Conservation (phyloP, 1,140 invertebrate species). For the Sinella curviseta region DNA sequence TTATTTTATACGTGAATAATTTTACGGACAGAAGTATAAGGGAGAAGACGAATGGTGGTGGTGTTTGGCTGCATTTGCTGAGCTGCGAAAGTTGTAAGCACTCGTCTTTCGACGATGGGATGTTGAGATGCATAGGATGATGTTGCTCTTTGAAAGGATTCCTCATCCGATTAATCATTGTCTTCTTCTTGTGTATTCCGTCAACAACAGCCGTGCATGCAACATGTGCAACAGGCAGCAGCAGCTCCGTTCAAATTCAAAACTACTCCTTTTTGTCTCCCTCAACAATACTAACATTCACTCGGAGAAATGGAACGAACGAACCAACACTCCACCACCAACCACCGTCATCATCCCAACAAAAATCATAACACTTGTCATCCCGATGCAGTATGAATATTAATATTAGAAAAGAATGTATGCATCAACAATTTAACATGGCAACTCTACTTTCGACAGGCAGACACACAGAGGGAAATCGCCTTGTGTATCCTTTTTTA, state of each 20-base stretch:
- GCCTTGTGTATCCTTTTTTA: no score
- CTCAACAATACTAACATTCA: no score
- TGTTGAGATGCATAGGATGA: background rate
- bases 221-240: background rate
- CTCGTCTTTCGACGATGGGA: background rate
- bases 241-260: background rate
- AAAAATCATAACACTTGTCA: conserved; percentile 16
- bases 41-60: no score
- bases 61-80: no score
- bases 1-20: no score
- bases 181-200: background rate
- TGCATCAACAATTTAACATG: background rate
- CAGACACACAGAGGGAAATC: no score
- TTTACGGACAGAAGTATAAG: no score
- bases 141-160: background rate
- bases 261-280: background rate
- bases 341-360: background rate
- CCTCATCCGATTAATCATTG: conserved; percentile 5
- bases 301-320: no score
- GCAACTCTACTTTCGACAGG: no score
- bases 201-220: background rate
- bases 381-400: conserved; percentile 6
- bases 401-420: background rate
- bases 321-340: no score
- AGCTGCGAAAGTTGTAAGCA: no score